phyloP scores from a whole-genome alignment of 2,888 invertebrate genomes.

The Eulithis prunata region DNA sequence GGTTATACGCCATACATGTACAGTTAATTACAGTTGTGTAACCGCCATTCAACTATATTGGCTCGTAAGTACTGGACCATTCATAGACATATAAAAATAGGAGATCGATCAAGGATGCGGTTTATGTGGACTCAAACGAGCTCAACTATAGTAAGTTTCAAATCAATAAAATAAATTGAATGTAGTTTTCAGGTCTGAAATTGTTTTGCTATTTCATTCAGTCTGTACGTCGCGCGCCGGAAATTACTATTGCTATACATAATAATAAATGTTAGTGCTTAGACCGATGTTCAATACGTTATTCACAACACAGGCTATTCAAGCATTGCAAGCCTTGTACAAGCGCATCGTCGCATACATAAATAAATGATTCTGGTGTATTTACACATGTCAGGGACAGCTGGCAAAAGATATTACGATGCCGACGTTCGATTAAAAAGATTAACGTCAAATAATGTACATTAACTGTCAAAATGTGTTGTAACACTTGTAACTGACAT shows the following conservation, averaged over 20 bases:
- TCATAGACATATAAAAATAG: no score
- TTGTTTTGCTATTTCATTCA: constrained; percentile 3
- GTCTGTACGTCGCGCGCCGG: constrained; percentile 16
- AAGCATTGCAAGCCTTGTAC: constrained; percentile 22
- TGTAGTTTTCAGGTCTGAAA: neutral
- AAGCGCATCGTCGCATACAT: constrained; percentile 28
- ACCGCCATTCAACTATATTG: constrained; percentile 51
- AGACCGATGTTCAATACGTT: constrained; percentile 21
- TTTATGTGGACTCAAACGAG: no score
- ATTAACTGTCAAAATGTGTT: neutral
- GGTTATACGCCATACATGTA: constrained; percentile 35
- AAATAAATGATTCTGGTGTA: constrained; percentile 23
- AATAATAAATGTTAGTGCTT: constrained; percentile 18
- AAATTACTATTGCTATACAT: constrained; percentile 17
- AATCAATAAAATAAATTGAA: constrained; percentile 5
- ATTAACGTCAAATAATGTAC: neutral
- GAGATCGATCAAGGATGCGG: no score
- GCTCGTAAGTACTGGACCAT: constrained; percentile 19
- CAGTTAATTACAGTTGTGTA: constrained; percentile 56
- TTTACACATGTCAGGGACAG: constrained; percentile 16
- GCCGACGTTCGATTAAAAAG: neutral
- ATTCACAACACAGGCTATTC: constrained; percentile 24
- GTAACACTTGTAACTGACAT: no score
- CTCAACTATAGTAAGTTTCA: neutral
- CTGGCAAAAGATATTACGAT: neutral